These are phyloP conservation scores for Charadrius vociferus DNA, from an alignment of 2,113 vertebrate species.

Conservation along the genomic window DNA sequence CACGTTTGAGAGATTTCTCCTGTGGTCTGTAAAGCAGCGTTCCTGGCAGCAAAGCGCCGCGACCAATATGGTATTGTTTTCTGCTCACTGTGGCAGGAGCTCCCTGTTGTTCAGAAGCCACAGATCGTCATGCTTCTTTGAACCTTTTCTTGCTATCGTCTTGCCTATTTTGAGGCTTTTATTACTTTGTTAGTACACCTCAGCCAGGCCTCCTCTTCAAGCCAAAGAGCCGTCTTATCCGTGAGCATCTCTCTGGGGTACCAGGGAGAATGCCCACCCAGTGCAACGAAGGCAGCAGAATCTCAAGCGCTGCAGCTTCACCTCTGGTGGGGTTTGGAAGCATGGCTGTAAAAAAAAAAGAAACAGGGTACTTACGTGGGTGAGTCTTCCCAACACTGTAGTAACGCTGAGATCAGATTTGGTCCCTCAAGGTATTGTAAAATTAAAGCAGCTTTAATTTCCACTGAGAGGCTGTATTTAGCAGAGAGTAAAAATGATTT, in stretches of 20 bases:
- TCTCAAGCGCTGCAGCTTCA: background rate
- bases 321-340: background rate
- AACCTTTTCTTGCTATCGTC: background rate
- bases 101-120: background rate
- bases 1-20: background rate
- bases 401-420: background rate
- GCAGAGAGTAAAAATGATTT: background rate
- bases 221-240: background rate
- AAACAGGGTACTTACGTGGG: background rate
- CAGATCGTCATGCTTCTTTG: background rate
- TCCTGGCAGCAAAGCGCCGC: background rate
- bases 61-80: background rate
- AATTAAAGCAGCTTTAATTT: background rate
- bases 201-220: background rate
- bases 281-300: background rate
- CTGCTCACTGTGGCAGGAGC: background rate
- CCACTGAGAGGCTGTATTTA: background rate
- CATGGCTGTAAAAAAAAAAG: background rate
- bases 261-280: accelerated
- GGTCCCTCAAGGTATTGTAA: background rate
- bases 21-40: background rate
- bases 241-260: background rate
- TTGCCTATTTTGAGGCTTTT: background rate
- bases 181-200: background rate
- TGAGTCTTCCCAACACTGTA: background rate